phyloP scores from a whole-genome alignment of 1,140 invertebrate species.

The Drosophila takahashii region DNA sequence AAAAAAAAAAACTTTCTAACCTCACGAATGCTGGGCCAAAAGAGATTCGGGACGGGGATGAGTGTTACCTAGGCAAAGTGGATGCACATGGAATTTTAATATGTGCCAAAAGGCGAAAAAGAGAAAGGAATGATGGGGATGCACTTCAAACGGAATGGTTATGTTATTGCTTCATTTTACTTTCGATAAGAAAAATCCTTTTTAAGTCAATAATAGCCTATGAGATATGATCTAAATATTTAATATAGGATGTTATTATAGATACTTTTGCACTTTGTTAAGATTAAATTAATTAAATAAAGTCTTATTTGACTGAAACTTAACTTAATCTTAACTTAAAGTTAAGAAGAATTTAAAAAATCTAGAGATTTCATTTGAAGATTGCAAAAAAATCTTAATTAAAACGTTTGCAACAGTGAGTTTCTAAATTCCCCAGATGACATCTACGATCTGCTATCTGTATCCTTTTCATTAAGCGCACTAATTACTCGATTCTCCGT shows the following conservation, averaged over 20 bases:
- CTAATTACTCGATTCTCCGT: slow-evolving; percentile 8
- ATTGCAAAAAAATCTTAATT: not conserved
- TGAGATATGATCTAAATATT: no score
- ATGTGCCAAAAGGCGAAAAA: slow-evolving; percentile 49
- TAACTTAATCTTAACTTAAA: no score
- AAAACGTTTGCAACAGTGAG: not conserved
- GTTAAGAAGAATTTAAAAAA: no score
- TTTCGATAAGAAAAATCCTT: not conserved
- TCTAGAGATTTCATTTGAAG: no score
- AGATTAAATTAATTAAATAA: no score
- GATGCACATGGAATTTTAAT: slow-evolving; percentile 56
- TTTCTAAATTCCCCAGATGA: slow-evolving; percentile 16
- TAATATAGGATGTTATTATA: no score
- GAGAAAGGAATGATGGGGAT: slow-evolving; percentile 40
- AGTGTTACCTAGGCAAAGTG: slow-evolving; percentile 38
- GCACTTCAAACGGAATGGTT: not conserved
- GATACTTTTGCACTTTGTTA: no score
- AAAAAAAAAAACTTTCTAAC: slow-evolving; percentile 43
- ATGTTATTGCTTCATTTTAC: not conserved
- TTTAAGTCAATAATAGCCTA: not conserved
- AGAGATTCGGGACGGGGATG: not conserved
- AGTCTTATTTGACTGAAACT: no score
- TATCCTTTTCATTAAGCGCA: slow-evolving; percentile 22
- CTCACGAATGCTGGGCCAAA: slow-evolving; percentile 31
- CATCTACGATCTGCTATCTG: not conserved